These are phyloP conservation scores for Amblyornis subalaris DNA, from an alignment of 2,113 vertebrate species.

Conservation along the genomic window DNA sequence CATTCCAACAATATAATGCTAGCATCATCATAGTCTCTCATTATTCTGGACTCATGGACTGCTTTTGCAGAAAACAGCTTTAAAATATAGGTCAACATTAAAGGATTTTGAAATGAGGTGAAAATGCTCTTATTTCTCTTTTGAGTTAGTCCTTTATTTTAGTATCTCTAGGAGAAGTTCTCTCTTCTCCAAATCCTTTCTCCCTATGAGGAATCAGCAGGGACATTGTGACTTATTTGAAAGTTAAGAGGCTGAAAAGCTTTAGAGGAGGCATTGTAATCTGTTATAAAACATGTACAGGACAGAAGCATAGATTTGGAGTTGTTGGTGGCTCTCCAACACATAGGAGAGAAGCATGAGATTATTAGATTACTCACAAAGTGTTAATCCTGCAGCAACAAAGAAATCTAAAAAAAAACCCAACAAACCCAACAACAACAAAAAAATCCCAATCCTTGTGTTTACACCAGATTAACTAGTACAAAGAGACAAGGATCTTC, in stretches of 20 bases:
- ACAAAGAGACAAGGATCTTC: neutral
- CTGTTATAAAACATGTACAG: neutral
- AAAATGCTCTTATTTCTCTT: constrained; percentile 13
- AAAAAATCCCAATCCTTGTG: neutral
- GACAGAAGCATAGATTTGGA: neutral
- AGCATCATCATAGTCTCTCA: neutral
- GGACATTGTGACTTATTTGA: neutral
- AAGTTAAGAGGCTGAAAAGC: constrained; percentile 34
- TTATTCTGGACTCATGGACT: neutral
- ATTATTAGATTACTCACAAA: neutral
- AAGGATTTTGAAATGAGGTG: constrained; percentile 4
- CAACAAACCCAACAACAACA: neutral
- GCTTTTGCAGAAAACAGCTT: neutral
- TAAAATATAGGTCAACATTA: constrained; percentile 25
- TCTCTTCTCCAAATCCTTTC: constrained; percentile 36
- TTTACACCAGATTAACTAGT: neutral
- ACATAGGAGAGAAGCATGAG: neutral
- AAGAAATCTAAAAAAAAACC: neutral
- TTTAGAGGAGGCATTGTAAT: constrained; percentile 22
- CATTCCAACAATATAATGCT: neutral
- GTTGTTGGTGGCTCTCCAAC: neutral
- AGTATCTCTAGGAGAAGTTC: neutral
- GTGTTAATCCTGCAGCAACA: neutral
- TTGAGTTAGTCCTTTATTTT: constrained; percentile 1
- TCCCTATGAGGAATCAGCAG: neutral